A percentile compares a stretch with the other conserved stretches of the same genome.
These are phyloP conservation scores for Saguinus imperator DNA, from an alignment of 2,113 vertebrate genomes.

Conservation along the genomic window DNA sequence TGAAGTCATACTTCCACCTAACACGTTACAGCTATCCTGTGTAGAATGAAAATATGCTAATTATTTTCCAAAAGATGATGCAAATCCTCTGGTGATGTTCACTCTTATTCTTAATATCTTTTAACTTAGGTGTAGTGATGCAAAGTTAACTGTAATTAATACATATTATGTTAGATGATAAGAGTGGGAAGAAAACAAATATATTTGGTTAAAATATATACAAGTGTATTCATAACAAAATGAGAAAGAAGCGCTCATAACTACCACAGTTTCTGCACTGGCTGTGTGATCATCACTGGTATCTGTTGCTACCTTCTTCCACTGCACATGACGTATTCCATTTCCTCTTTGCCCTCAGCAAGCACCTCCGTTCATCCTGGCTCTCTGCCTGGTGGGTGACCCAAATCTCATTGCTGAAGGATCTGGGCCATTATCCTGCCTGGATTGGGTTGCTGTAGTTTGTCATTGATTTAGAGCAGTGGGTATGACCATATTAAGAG, in stretches of 20 bases:
- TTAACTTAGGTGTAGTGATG: background rate
- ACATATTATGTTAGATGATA: background rate
- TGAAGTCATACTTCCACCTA: background rate
- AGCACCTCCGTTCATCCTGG: background rate
- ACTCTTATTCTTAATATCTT: background rate
- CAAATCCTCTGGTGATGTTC: background rate
- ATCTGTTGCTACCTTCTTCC: background rate
- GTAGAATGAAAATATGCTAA: background rate
- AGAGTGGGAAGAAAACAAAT: background rate
- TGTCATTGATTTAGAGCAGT: background rate
- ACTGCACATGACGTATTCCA: background rate
- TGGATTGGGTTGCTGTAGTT: background rate
- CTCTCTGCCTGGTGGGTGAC: background rate
- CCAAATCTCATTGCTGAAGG: background rate
- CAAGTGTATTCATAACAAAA: background rate
- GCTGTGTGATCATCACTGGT: background rate
- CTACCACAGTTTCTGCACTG: background rate
- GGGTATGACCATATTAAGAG: background rate
- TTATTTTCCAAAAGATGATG: background rate
- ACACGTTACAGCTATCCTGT: background rate
- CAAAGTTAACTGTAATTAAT: background rate
- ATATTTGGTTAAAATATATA: conserved; percentile 11
- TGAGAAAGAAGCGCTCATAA: background rate
- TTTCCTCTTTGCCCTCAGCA: background rate
- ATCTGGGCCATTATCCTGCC: background rate